phyloP scores from a whole-genome alignment of 2,888 invertebrate genomes.

The Xylota sylvarum region DNA sequence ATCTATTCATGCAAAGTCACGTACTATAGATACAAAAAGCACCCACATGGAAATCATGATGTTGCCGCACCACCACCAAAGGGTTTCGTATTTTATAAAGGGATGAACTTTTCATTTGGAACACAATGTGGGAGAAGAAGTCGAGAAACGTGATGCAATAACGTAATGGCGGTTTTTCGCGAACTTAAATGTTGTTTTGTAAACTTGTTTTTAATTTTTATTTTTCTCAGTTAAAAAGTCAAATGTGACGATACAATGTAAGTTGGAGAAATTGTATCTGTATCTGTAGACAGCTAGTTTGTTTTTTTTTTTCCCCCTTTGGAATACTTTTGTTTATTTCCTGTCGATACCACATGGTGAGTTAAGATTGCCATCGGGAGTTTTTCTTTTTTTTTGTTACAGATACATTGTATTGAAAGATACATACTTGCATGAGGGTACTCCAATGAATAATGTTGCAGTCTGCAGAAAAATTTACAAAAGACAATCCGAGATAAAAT shows the following conservation, averaged over 20 bases:
- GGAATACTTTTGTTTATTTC: slow-evolving; percentile 63
- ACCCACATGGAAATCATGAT: slow-evolving; percentile 70
- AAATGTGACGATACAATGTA: slow-evolving; percentile 29
- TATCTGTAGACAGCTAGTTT: slow-evolving; percentile 54
- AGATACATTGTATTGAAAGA: slow-evolving; percentile 27
- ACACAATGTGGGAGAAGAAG: slow-evolving; percentile 10
- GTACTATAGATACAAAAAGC: slow-evolving; percentile 64
- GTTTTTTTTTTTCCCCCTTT: slow-evolving; percentile 8
- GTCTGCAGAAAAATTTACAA: slow-evolving; percentile 32
- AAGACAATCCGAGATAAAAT: slow-evolving; percentile 5
- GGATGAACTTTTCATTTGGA: slow-evolving; percentile 54
- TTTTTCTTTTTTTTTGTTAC: not conserved
- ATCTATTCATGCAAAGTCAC: slow-evolving; percentile 70
- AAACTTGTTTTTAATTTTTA: slow-evolving; percentile 35
- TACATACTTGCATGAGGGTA: not conserved
- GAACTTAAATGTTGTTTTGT: slow-evolving; percentile 36
- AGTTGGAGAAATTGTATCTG: slow-evolving; percentile 46
- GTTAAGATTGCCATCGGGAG: slow-evolving; percentile 59
- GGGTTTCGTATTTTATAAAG: slow-evolving; percentile 50
- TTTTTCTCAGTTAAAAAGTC: slow-evolving; percentile 24
- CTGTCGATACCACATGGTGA: slow-evolving; percentile 59
- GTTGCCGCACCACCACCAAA: slow-evolving; percentile 34
- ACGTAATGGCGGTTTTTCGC: slow-evolving; percentile 58
- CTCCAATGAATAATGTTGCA: slow-evolving; percentile 41
- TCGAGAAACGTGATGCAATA: slow-evolving; percentile 68